A percentile compares a stretch with the other conserved stretches of the same genome.
Conservation (phyloP, 2,797 vertebrate genomes). For the Melanotaenia parkinsoni region DNA sequence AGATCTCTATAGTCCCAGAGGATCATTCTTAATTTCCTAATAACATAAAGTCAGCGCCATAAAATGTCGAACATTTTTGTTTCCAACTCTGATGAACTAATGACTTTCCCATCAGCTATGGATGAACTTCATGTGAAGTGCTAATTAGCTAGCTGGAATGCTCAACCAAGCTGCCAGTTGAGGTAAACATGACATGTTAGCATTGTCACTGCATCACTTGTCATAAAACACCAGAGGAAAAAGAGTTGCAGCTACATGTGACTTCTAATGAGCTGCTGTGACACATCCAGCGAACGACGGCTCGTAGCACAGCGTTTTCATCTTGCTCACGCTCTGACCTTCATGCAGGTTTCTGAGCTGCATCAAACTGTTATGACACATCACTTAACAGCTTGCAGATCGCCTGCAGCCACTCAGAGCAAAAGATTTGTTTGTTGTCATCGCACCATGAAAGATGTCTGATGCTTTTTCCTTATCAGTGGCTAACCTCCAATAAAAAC, state of each 20-base stretch:
- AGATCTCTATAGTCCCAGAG: no score
- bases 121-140: neutral
- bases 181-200: slow-evolving; percentile 2
- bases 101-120: neutral
- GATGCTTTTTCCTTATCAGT: slow-evolving; percentile 9
- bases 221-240: neutral
- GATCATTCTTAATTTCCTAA: neutral
- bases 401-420: slow-evolving; percentile 40
- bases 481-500: slow-evolving; percentile 9
- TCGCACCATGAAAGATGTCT: neutral
- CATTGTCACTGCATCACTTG: neutral
- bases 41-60: neutral
- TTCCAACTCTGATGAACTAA: neutral
- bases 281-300: neutral
- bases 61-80: neutral
- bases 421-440: slow-evolving; percentile 33
- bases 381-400: slow-evolving; percentile 35
- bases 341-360: slow-evolving; percentile 7
- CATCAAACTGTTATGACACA: slow-evolving; percentile 31
- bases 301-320: neutral
- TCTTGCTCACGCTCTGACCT: slow-evolving; percentile 11
- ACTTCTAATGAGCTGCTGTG: neutral
- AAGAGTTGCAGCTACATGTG: neutral
- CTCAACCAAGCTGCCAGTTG: neutral
- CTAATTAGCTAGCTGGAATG: slow-evolving; percentile 1